phyloP scores from a whole-genome alignment of 2,888 invertebrate species.

The Perizoma flavofasciatum region DNA sequence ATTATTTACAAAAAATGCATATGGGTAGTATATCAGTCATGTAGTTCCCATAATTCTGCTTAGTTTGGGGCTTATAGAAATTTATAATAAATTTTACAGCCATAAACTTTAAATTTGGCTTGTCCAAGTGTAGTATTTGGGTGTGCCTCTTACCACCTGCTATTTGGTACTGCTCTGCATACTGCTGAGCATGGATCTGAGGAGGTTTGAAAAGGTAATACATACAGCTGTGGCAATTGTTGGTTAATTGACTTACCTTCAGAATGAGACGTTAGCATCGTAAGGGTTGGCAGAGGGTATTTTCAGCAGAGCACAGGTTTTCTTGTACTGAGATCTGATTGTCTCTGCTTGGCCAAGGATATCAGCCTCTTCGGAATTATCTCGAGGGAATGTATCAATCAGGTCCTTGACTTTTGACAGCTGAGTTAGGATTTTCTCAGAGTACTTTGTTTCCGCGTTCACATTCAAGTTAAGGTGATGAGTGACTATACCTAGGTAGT shows the following conservation, averaged over 20 bases:
- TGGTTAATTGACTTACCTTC: conserved; percentile 46
- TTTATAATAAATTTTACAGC: no score
- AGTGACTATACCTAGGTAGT: conserved; percentile 86
- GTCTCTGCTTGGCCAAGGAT: conserved; percentile 84
- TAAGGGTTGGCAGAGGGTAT: conserved; percentile 83
- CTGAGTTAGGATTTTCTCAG: conserved; percentile 81
- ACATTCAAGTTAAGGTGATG: conserved; percentile 67
- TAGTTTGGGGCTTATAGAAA: no score
- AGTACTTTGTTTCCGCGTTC: conserved; percentile 55
- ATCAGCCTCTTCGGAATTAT: conserved; percentile 87
- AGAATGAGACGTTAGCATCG: conserved; percentile 85
- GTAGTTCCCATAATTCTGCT: no score
- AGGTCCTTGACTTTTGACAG: conserved; percentile 83
- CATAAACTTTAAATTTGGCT: no score
- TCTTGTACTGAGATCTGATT: conserved; percentile 88
- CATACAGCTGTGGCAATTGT: no score
- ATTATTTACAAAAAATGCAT: no score
- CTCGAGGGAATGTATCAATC: conserved; percentile 86
- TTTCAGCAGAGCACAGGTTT: conserved; percentile 87
- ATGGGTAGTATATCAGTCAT: no score
- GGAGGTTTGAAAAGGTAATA: no score
- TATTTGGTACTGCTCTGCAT: no score
- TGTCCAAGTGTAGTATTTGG: no score
- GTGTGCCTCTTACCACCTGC: no score
- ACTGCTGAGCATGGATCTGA: no score